These are phyloP conservation scores for Agrochola circellaris DNA, from an alignment of 2,888 invertebrate genomes.

Conservation along the genomic window DNA sequence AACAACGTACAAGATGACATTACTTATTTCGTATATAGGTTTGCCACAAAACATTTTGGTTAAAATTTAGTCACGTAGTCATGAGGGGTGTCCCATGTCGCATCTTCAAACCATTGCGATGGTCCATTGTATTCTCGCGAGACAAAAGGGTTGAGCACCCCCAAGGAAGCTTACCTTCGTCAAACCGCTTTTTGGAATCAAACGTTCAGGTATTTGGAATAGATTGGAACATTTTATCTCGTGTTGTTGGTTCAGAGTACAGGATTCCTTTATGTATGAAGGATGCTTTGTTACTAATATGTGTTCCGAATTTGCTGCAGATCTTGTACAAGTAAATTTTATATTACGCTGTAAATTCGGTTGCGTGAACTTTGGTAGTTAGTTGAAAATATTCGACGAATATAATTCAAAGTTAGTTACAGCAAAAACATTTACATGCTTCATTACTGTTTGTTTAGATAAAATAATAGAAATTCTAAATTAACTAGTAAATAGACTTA, in stretches of 20 bases:
- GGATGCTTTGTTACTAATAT: slow-evolving; percentile 54
- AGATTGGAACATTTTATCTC: slow-evolving; percentile 76
- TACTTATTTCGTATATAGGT: slow-evolving; percentile 84
- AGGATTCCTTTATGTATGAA: slow-evolving; percentile 49
- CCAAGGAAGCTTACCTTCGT: slow-evolving; percentile 86
- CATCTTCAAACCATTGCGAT: slow-evolving; percentile 87
- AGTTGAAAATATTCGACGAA: slow-evolving; percentile 9
- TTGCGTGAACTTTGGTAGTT: slow-evolving; percentile 30
- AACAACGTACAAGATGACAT: slow-evolving; percentile 82
- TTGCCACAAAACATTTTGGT: slow-evolving; percentile 86
- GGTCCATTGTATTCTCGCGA: slow-evolving; percentile 89
- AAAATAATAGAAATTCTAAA: not conserved
- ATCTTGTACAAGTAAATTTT: slow-evolving; percentile 12
- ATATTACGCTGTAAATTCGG: not conserved
- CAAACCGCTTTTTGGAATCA: slow-evolving; percentile 86
- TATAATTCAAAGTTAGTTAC: slow-evolving; percentile 18
- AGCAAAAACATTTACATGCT: slow-evolving; percentile 12
- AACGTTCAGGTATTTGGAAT: slow-evolving; percentile 85
- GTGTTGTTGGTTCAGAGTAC: slow-evolving; percentile 59
- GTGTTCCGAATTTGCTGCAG: slow-evolving; percentile 21
- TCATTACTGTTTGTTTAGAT: slow-evolving; percentile 24
- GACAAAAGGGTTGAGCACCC: slow-evolving; percentile 88
- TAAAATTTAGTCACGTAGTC: slow-evolving; percentile 89
- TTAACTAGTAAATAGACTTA: not conserved
- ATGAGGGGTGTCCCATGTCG: slow-evolving; percentile 87